Conservation (phyloP, 2,113 vertebrate species). For the Caranx ignobilis region DNA sequence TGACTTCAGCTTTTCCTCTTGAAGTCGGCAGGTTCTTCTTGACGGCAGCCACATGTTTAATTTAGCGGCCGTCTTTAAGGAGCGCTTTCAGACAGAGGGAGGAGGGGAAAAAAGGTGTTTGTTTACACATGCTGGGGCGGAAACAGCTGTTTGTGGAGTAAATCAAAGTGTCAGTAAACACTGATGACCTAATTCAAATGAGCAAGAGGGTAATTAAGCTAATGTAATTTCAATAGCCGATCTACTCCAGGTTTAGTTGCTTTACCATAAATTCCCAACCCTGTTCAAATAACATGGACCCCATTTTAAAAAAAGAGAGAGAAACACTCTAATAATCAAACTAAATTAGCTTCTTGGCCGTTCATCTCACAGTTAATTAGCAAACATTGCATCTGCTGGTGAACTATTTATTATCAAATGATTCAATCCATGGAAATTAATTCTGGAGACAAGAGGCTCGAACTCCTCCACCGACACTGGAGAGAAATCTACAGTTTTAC, state of each 20-base stretch:
- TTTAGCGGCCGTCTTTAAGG: constrained; percentile 40
- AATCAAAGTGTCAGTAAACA: constrained; percentile 44
- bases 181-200: constrained; percentile 30
- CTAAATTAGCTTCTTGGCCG: constrained; percentile 36
- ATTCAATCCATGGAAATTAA: constrained; percentile 46
- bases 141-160: constrained; percentile 47
- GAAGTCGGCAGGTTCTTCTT: not conserved
- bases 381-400: constrained; percentile 36
- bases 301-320: constrained; percentile 16
- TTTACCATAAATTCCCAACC: constrained; percentile 21
- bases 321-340: constrained; percentile 19
- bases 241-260: constrained; percentile 26
- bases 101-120: constrained; percentile 33
- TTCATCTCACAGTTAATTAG: constrained; percentile 65
- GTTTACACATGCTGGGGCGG: constrained; percentile 30
- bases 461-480: not conserved
- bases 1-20: not conserved
- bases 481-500: constrained; percentile 10
- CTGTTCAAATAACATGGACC: constrained; percentile 15
- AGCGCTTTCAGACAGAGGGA: constrained; percentile 20
- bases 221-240: constrained; percentile 31
- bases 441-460: not conserved
- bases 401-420: constrained; percentile 55
- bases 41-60: constrained; percentile 52
- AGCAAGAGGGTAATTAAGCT: constrained; percentile 34